Conservation (phyloP, 2,113 vertebrate species). For the Vicugna pacos region DNA sequence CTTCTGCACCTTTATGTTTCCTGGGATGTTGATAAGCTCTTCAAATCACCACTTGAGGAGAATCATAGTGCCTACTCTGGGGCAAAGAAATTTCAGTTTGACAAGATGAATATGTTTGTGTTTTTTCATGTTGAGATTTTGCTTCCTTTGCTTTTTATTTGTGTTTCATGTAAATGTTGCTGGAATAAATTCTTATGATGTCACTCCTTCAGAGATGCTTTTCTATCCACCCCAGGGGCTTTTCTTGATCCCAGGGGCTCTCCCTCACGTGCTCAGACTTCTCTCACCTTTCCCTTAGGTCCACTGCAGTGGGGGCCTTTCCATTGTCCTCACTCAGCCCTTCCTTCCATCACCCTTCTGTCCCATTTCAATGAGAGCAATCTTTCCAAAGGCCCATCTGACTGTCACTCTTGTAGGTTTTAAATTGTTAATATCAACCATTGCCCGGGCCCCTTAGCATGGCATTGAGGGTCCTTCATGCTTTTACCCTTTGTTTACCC, state of each 20-base stretch:
- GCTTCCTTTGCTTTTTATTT: background rate
- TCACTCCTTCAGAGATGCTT: background rate
- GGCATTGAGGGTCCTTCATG: background rate
- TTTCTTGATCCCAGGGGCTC: background rate
- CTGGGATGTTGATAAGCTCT: background rate
- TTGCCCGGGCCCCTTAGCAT: background rate
- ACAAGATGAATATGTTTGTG: background rate
- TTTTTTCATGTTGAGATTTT: slow-evolving; percentile 22
- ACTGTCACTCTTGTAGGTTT: background rate
- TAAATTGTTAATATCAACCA: background rate
- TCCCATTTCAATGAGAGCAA: background rate
- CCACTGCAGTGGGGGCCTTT: rapidly evolving
- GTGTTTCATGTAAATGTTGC: background rate
- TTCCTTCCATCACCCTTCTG: background rate
- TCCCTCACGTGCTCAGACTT: background rate
- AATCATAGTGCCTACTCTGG: background rate
- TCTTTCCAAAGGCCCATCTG: background rate
- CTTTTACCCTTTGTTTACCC: background rate
- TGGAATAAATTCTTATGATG: background rate
- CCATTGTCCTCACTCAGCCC: background rate
- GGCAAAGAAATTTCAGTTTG: background rate
- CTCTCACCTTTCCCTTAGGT: background rate
- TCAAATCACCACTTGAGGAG: background rate
- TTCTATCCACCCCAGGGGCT: background rate
- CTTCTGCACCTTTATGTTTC: background rate